Base-by-base conservation (phyloP, 2,797 vertebrate species). In the Phoebastria nigripes region DNA sequence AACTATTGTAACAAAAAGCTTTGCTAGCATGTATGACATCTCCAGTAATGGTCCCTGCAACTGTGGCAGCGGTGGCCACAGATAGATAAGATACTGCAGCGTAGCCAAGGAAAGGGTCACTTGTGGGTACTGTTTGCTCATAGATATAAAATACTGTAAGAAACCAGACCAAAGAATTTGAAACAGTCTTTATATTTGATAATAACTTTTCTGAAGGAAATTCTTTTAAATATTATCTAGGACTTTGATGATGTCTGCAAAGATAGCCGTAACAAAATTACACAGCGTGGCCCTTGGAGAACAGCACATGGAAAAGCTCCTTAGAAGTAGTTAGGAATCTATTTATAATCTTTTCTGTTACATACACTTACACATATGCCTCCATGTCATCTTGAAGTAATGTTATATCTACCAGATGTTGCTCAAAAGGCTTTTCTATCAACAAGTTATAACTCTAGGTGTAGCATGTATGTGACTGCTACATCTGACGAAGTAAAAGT, bases 41-140 rank as follows among this genome's bases (percentile, higher is more conserved):
- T 82, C 25, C 20, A 42, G 4, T 35, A 42, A n/a, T 52, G 49
- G 28, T 39, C n/a, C 24, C 31, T 63, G 17, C 49, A 54, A 22
- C 18, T 58, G n/a, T 6, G 39, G 33, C 21, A 44, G 21, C 21
- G 22, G 39, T 74, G 76, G 24, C 26, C 55, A 77, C 12, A 69
- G n/a, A 63, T 6, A 37, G 42, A 4, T 37, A 72, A 67, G 5
- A 35, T 35, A 54, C 1, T 1, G 0, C 17, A 0, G 0, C 42
- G 18, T 4, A 78, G 18, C 47, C 47, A 72, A 67, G 18, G 3
- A 62, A 73, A 72, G 44, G 12, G 9, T 59, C 17, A 61, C 22
- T 65, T 74, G 12, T 29, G 4, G 6, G 4, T 65, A n/a, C 6
- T 37, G 7, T 47, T 71, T 80, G 20, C 9, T 25, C 52, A 14